Conservation (phyloP, 2,888 invertebrate species). For the Xanthia togata region DNA sequence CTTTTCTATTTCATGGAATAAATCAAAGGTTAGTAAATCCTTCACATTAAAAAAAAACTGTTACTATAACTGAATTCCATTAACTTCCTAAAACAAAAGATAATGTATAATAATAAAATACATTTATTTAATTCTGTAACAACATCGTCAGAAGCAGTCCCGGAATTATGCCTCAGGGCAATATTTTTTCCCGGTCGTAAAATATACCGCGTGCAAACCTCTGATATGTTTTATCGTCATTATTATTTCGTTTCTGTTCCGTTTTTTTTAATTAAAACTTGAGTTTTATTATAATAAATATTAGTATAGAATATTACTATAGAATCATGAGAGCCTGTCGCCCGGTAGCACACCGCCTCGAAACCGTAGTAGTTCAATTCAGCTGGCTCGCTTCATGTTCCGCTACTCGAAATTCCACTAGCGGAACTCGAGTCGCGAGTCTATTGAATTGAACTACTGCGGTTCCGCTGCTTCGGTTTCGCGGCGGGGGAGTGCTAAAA, state of each 20-base stretch:
- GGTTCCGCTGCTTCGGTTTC: too few relatives aligned
- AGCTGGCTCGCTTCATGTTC: too few relatives aligned
- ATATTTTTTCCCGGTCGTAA: slow-evolving; percentile 15
- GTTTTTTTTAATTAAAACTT: background rate
- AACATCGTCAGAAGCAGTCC: background rate
- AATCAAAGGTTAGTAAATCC: background rate
- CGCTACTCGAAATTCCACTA: too few relatives aligned
- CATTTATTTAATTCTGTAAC: slow-evolving; percentile 3
- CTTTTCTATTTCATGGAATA: background rate
- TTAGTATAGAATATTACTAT: too few relatives aligned
- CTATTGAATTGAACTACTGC: too few relatives aligned
- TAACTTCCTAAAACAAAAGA: background rate
- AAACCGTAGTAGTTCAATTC: too few relatives aligned
- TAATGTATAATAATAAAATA: background rate
- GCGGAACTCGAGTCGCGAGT: too few relatives aligned
- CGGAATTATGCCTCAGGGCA: background rate
- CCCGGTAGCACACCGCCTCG: too few relatives aligned
- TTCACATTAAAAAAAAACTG: background rate
- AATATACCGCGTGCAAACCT: slow-evolving; percentile 2
- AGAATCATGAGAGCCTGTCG: too few relatives aligned
- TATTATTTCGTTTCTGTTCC: background rate
- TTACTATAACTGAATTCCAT: background rate
- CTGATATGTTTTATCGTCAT: background rate
- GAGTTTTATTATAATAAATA: background rate
- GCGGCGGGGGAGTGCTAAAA: too few relatives aligned